Percentiles rank a stretch among this genome's conserved stretches.
phyloP scores from a whole-genome alignment of 2,888 invertebrate genomes.

The Cabera pusaria region DNA sequence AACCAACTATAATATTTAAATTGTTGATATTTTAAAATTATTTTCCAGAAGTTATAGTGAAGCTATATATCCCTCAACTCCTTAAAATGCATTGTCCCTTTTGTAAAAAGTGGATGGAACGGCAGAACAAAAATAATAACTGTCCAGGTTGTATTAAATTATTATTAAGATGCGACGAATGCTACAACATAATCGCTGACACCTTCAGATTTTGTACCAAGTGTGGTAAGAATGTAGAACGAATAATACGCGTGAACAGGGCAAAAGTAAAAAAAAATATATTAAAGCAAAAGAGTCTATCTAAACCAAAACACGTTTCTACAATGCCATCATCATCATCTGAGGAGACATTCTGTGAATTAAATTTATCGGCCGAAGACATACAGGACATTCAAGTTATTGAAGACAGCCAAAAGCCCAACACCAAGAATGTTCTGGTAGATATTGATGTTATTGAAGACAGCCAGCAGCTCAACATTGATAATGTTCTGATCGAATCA shows the following conservation, averaged over 20 bases:
- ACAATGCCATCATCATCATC: constrained; percentile 31
- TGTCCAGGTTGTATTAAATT: constrained; percentile 27
- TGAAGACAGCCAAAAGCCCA: constrained; percentile 27
- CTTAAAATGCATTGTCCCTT: constrained; percentile 30
- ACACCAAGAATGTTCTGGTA: constrained; percentile 27
- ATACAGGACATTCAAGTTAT: constrained; percentile 24
- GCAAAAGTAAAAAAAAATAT: constrained; percentile 12
- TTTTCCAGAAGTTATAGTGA: constrained; percentile 14
- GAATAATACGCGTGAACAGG: constrained; percentile 20
- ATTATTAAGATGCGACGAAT: constrained; percentile 29
- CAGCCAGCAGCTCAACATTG: constrained; percentile 24
- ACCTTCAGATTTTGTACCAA: constrained; percentile 30
- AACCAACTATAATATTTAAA: constrained; percentile 15
- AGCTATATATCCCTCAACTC: constrained; percentile 22
- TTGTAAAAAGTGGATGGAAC: constrained; percentile 31
- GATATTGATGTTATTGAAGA: constrained; percentile 25
- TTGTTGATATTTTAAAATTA: constrained; percentile 13
- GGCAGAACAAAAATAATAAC: constrained; percentile 29
- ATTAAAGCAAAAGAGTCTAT: constrained; percentile 26
- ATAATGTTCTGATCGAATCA: constrained; percentile 4
- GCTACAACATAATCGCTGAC: constrained; percentile 27
- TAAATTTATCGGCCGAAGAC: constrained; percentile 32
- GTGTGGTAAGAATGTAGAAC: constrained; percentile 28
- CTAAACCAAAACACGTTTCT: constrained; percentile 24
- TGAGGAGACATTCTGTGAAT: constrained; percentile 27